Conservation (phyloP, 2,888 invertebrate species). For the Diadegma fenestrale region DNA sequence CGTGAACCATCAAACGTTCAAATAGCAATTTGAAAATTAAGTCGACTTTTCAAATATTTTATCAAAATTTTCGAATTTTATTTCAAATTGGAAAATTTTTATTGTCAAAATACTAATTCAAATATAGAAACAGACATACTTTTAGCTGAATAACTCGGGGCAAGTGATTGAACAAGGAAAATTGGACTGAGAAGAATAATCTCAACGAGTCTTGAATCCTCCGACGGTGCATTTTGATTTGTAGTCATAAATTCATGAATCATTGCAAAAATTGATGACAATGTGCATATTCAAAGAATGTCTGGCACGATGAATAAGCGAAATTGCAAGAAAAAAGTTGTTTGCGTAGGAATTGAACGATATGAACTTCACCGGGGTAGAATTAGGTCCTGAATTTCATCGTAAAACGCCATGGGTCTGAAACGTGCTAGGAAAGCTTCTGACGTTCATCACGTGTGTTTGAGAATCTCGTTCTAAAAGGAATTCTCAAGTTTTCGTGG, state of each 20-base stretch:
- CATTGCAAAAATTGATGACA: not conserved
- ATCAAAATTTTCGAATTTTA: too few species aligned
- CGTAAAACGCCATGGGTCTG: not conserved
- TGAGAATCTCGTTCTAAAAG: conserved; percentile 35
- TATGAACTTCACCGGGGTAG: conserved; percentile 15
- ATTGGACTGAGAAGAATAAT: not conserved
- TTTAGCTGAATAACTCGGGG: too few species aligned
- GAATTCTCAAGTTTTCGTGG: conserved; percentile 45
- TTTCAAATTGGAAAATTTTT: too few species aligned
- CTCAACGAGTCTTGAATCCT: not conserved
- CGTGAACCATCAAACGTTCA: too few species aligned
- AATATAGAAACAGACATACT: too few species aligned
- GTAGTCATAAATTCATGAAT: not conserved
- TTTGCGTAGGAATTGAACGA: not conserved
- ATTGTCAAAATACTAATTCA: too few species aligned
- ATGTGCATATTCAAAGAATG: not conserved
- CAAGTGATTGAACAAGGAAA: too few species aligned
- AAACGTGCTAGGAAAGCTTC: not conserved
- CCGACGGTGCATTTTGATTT: not conserved
- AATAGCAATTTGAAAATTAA: too few species aligned
- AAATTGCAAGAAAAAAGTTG: not conserved
- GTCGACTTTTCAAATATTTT: too few species aligned
- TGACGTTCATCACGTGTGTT: conserved; percentile 8
- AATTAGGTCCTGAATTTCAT: conserved; percentile 2
- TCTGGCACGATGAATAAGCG: not conserved